Evolutionary conservation across 2,113 vertebrate species (phyloP), one percentile per base, ranked within the genome.

Genomic region (Irena cyanogastra): DNA sequence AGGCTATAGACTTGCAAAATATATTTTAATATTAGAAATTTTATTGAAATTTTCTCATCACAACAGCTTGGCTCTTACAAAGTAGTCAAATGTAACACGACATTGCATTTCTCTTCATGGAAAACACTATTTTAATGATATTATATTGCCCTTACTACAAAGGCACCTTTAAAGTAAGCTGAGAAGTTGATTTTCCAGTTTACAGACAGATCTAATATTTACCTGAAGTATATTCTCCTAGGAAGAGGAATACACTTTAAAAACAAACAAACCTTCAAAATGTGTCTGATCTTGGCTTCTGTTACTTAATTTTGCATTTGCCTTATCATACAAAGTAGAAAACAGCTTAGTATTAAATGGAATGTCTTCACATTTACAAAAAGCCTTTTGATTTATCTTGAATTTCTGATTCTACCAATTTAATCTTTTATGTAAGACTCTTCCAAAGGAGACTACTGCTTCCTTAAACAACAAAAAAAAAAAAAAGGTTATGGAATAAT

Each of bases 391-490:
- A 75, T 83, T 90, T 74, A 86, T 37, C 56, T 16, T 22, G 30
- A 65, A 69, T 54, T 77, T 16, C 33, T 52, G 72, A 89, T 80
- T 76, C 61, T 50, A 76, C 31, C 59, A 47, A 72, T 63, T 41
- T 31, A 41, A 80, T 63, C n/a, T 83, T 45, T 47, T 75, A 19
- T 53, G 1, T 21, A 72, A 37, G 33, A 22, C 49, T 53, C 30
- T 82, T 94, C 24, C 56, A 81, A 74, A 87, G 56, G 31, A 75
- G 64, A 56, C 54, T 81, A 72, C 19, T 68, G 71, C 77, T 94
- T 94, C 88, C 89, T 95, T 76, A 85, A 94, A 95, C 20, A 85
- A 95, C 80, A 80, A 89, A 95, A 90, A 87, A 28, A 87, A 96
- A 89, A 82, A 89, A 96, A 91, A 83, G 31, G 28, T 49, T 75